phyloP scores from a whole-genome alignment of 92 coral and sea anemone genomes.

The Diadumene lineata region DNA sequence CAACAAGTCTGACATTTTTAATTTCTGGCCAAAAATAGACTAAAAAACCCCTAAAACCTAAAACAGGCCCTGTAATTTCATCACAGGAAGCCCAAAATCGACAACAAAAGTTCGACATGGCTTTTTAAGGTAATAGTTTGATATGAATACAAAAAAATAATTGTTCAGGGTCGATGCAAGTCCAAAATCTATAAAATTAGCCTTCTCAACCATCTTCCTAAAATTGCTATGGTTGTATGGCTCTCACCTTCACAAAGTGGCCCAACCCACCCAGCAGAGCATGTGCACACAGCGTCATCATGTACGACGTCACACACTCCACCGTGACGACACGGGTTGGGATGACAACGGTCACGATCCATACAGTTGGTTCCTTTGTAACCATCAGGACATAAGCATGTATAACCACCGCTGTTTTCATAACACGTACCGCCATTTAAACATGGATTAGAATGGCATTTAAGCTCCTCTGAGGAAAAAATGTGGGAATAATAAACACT shows the following conservation, averaged over 20 bases:
- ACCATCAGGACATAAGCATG: conserved; percentile 86
- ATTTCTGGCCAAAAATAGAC: no score
- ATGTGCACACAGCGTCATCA: conserved; percentile 72
- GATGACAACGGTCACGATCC: conserved; percentile 89
- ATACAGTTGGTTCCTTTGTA: conserved; percentile 88
- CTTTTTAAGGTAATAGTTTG: no score
- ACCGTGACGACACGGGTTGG: conserved; percentile 95
- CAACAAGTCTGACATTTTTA: no score
- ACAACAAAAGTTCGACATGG: no score
- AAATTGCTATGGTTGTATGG: no score
- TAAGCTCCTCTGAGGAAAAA: conserved; percentile 67
- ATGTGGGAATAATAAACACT: neutral
- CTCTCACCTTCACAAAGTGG: conserved; percentile 82
- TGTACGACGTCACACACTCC: conserved; percentile 86
- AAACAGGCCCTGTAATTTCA: no score
- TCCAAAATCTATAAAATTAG: no score
- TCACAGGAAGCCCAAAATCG: no score
- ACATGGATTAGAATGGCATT: conserved; percentile 98
- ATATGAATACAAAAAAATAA: no score
- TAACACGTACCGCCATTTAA: conserved; percentile 95
- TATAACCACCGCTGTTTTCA: conserved; percentile 96
- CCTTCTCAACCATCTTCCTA: no score
- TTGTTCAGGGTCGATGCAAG: no score
- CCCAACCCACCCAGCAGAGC: conserved; percentile 86
- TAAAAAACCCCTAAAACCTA: no score